Evolutionary conservation across 2,888 invertebrate genomes (phyloP).

Genomic region (Nymphalis polychloros): DNA sequence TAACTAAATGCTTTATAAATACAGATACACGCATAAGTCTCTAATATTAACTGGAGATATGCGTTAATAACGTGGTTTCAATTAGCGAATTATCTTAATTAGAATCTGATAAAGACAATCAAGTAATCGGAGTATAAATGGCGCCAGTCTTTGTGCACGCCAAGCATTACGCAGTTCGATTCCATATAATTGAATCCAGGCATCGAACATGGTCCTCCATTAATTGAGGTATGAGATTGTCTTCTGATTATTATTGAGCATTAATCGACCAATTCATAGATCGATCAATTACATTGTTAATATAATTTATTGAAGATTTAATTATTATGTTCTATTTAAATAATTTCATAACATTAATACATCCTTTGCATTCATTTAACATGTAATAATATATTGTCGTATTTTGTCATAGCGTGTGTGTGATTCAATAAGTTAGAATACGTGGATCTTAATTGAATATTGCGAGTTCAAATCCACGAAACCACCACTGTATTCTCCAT

Average conservation of each 20-base stretch:
- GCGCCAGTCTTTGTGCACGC: constrained; percentile 49
- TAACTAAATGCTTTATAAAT: no score
- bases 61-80: constrained; percentile 13
- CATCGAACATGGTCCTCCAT: constrained; percentile 54
- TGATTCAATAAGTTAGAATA: no score
- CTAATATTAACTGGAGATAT: constrained; percentile 1
- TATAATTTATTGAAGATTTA: not conserved
- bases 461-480: no score
- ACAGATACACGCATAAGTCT: not conserved
- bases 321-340: not conserved
- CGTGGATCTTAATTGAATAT: no score
- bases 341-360: no score
- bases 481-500: no score
- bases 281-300: not conserved
- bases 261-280: not conserved
- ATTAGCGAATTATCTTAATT: constrained; percentile 36
- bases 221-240: constrained; percentile 23
- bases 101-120: constrained; percentile 48
- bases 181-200: constrained; percentile 63
- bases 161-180: constrained; percentile 61
- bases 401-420: no score
- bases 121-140: constrained; percentile 47
- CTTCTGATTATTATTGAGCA: constrained; percentile 11
- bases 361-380: no score
- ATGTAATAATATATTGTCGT: no score